Conservation (phyloP, 2,888 invertebrate species). For the Gerosis bhagava region DNA sequence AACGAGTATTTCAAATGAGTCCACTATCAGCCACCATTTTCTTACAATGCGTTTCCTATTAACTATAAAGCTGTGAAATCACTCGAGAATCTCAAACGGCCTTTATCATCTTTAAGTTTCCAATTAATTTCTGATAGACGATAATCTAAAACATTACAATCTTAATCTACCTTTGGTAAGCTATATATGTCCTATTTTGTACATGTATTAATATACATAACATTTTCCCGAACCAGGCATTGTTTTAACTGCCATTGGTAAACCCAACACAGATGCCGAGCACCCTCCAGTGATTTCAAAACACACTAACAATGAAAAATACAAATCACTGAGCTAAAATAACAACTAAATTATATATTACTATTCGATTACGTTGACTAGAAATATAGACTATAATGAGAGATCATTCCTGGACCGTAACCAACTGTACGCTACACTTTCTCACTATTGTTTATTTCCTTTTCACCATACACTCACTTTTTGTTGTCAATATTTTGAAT, state of each 20-base stretch:
- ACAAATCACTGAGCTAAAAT: constrained; percentile 40
- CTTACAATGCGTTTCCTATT: constrained; percentile 34
- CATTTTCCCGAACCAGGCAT: too few species aligned
- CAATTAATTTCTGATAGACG: too few species aligned
- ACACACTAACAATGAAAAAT: constrained; percentile 45
- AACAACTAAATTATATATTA: constrained; percentile 46
- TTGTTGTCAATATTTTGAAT: constrained; percentile 8
- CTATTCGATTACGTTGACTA: constrained; percentile 70
- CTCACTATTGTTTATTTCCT: constrained; percentile 23
- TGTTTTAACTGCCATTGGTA: background rate
- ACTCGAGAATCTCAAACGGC: constrained; percentile 12
- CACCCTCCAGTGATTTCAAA: constrained; percentile 27
- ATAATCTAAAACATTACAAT: too few species aligned
- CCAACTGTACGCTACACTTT: constrained; percentile 13
- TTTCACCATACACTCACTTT: constrained; percentile 15
- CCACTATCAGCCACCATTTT: too few species aligned
- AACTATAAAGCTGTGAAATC: constrained; percentile 33
- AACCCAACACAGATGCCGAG: background rate
- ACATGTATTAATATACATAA: constrained; percentile 10
- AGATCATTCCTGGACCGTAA: constrained; percentile 46
- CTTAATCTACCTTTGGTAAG: constrained; percentile 13
- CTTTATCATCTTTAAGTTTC: too few species aligned
- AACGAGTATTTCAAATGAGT: too few species aligned
- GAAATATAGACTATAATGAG: constrained; percentile 66
- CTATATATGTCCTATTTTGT: constrained; percentile 2